Percentiles rank a stretch among this genome's conserved stretches.
Evolutionary conservation across 2,888 invertebrate genomes (phyloP).

Genomic region (Tillus elongatus): DNA sequence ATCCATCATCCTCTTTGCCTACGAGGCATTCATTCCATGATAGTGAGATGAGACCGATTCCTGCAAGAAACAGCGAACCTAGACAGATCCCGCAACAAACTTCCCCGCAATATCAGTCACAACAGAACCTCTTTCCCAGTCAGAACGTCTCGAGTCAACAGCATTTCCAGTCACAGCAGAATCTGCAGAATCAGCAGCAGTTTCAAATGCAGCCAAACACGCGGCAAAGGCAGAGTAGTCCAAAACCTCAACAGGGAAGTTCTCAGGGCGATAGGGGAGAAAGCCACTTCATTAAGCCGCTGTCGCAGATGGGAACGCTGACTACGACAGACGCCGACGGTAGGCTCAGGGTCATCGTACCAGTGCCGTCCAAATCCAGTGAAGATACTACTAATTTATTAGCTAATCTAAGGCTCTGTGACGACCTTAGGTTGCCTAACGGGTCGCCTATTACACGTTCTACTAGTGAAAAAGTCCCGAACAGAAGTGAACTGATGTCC

Average conservation of each 20-base stretch:
- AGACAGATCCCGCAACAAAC: constrained; percentile 22
- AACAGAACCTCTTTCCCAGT: constrained; percentile 19
- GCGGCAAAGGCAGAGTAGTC: neutral
- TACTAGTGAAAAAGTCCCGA: constrained; percentile 78
- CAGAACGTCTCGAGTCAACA: constrained; percentile 39
- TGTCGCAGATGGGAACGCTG: constrained; percentile 54
- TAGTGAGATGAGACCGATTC: constrained; percentile 29
- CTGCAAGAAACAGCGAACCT: constrained; percentile 31
- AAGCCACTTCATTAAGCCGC: constrained; percentile 56
- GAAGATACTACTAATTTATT: constrained; percentile 36
- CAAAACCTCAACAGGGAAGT: constrained; percentile 17
- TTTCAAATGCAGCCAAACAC: constrained; percentile 22
- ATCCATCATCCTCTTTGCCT: constrained; percentile 30
- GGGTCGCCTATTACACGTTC: constrained; percentile 63
- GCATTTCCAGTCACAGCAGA: constrained; percentile 32
- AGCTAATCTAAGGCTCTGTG: constrained; percentile 50
- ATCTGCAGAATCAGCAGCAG: constrained; percentile 23
- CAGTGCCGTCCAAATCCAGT: constrained; percentile 43
- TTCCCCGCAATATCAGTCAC: constrained; percentile 15
- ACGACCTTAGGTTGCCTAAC: constrained; percentile 46
- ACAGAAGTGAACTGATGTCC: constrained; percentile 76
- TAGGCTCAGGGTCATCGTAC: constrained; percentile 53
- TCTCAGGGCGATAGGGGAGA: constrained; percentile 17
- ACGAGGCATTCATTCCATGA: constrained; percentile 34
- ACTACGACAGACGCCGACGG: constrained; percentile 55